Conservation (phyloP, 2,113 vertebrate genomes). For the Hystrix brachyura region DNA sequence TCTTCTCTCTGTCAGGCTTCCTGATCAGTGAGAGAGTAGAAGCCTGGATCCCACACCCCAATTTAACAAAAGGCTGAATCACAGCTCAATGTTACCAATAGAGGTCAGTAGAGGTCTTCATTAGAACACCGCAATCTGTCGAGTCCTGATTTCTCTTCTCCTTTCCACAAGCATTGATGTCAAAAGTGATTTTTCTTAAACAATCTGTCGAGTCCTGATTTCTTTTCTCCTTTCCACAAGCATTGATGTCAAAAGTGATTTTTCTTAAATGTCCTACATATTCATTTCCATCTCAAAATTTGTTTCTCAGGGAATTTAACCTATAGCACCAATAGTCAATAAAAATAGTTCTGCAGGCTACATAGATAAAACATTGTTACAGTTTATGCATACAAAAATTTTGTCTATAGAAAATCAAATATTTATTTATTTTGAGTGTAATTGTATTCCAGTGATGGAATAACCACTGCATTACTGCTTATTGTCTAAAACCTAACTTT, state of each 20-base stretch:
- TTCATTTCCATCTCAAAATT: neutral
- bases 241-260: fast-evolving
- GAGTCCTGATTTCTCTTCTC: neutral
- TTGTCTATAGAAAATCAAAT: neutral
- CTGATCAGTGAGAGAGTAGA: neutral
- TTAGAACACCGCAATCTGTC: neutral
- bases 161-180: neutral
- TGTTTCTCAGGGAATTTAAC: neutral
- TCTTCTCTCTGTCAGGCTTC: neutral
- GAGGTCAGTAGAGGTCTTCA: neutral
- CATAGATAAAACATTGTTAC: neutral
- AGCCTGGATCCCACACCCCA: fast-evolving
- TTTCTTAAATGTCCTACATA: neutral
- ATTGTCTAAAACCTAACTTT: constrained; percentile 32
- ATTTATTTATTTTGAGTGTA: neutral
- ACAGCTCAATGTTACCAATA: neutral
- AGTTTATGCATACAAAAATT: neutral
- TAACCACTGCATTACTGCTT: neutral
- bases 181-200: neutral
- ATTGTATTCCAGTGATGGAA: neutral
- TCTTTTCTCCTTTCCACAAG: neutral
- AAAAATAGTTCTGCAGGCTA: neutral
- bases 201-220: neutral
- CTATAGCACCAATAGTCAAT: neutral
- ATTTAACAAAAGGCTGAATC: neutral